Base-by-base conservation (phyloP, 2,888 invertebrate genomes). In the Ectemnius lituratus region DNA sequence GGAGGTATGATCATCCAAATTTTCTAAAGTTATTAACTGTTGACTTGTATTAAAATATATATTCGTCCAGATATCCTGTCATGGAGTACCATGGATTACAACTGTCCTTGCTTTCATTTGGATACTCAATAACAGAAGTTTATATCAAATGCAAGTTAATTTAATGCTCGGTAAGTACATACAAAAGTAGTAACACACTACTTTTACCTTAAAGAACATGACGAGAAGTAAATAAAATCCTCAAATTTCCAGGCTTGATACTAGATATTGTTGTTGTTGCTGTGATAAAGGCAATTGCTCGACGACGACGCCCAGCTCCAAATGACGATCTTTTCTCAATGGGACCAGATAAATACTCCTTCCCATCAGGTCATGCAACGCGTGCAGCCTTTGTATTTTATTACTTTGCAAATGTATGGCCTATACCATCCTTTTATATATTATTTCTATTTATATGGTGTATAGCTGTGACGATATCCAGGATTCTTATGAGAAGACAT, bases 291-390 rank as follows among this genome's bases (percentile, higher is more conserved):
- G 95, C 97, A 0, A 90, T 94, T 67, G 94, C 95, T 5, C 93
- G 97, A 76, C 92, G 98, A 86, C 93, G 95, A 82, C 92, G 98
- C 45, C 98, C 98, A 0, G 87, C 92, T 0, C 92, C 93, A 23
- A 94, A 94, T 86, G 89, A 91, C 16, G 91, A 92, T 74, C 94
- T 94, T 81, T 95, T 96, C 88, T 93, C 95, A 80, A 91, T 97
- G 20, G 96, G 97, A 0, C 96, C 97, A 0, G 98, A 98, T 90
- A 95, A 97, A 85, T 99, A 95, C 90, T 94, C 95, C 62, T 99
- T 99, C 90, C 99, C 99, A 13, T 99, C 98, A 0, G 98, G 98
- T 0, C 99, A 99, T 90, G 95, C 97, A 0, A 97, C 98, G 28
- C 92, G 99, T 82, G 94, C 97, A 0, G 93, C 95, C 4, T 94